Evolutionary conservation across 2,888 invertebrate species (phyloP), one percentile per base, ranked within the genome.

Genomic region (Sarcophaga subvicina): DNA sequence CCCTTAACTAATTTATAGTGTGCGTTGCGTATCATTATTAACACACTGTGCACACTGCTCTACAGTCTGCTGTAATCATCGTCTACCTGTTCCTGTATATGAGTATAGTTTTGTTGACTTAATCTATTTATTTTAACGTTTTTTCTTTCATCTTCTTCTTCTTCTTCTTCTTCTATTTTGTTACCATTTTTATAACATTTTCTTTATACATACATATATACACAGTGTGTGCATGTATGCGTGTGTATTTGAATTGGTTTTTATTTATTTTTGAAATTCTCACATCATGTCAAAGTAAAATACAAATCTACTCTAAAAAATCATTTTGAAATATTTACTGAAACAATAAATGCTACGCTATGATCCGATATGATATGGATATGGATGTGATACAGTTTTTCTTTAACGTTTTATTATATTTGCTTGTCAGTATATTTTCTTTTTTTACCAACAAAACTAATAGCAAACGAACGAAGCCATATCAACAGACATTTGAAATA

Each of bases 211-310:
- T 6, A 20, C 37, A 1, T 66, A 37, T 37, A 6, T 37, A 6
- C 6, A 37, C 5, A 27, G 22, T 67, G 10, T 22, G 6, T 69
- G n/a, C 20, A 10, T 45, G 45, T 12, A 22, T 20, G 17, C 54
- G 63, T n/a, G 0, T 72, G 27, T 63, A 2, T 45, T 14, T 25
- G 64, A 54, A 20, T 70, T 71, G 2, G 14, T 3, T 62, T 63
- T 59, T 69, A 27, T 83, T 80, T 83, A 63, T 37, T 70, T 86
- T 66, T 25, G 4, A 64, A 73, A 80, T 86, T 86, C 78, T 80
- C 86, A 86, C 80, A 64, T 78, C 63, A 45, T 73, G 59, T 69
- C 69, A 73, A 75, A 73, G 62, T 63, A 60, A 73, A 83, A 67
- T 2, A 67, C 14, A 60, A 60, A 78, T 45, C 27, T 66, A 54